Conservation (phyloP, 2,113 vertebrate species). For the Chionodraco myersi region DNA sequence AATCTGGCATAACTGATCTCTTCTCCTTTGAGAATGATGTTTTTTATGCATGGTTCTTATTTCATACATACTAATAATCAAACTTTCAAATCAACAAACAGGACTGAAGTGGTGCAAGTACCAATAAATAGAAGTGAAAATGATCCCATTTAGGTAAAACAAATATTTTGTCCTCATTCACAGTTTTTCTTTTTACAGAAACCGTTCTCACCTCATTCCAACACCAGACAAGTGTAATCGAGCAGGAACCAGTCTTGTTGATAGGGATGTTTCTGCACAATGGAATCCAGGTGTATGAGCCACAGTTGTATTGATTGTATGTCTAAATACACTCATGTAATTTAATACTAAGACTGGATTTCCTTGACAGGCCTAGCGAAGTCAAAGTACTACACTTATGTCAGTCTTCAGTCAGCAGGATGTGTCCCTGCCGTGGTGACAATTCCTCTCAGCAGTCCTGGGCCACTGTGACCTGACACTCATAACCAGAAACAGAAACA, state of each 20-base stretch:
- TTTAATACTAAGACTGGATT: neutral
- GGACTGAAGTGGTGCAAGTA: neutral
- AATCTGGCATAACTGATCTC: no score
- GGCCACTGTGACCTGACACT: conserved; percentile 54
- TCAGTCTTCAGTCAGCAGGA: conserved; percentile 56
- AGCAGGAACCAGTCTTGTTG: neutral
- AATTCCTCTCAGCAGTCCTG: conserved; percentile 63
- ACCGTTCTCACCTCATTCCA: neutral
- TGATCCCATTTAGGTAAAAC: neutral
- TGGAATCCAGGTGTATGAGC: neutral
- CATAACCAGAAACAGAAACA: conserved; percentile 55
- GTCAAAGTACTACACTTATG: conserved; percentile 28
- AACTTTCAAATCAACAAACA: neutral
- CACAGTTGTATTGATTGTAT: neutral
- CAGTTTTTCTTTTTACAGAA: no score
- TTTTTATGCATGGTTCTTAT: no score
- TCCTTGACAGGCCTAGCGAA: conserved; percentile 1
- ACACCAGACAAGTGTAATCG: neutral
- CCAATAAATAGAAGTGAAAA: neutral
- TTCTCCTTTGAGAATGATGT: no score
- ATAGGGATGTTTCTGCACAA: neutral
- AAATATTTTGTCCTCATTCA: neutral
- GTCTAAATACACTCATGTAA: neutral
- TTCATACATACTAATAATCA: no score
- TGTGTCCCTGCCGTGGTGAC: conserved; percentile 67